Evolutionary conservation across 2,113 vertebrate species (phyloP).

Genomic region (Octodon degus): DNA sequence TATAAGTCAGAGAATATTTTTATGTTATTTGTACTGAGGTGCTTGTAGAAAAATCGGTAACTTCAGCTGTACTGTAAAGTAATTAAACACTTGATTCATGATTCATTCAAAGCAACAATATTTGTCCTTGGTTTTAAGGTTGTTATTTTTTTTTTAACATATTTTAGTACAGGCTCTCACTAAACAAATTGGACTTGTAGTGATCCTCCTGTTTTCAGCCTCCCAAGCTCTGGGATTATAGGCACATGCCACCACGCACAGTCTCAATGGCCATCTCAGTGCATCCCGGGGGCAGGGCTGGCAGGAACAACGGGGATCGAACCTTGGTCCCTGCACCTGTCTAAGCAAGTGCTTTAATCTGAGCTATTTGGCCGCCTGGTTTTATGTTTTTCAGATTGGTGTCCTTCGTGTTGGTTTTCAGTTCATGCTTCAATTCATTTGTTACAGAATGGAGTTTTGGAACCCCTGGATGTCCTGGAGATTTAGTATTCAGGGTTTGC

Average conservation of each 20-base stretch:
- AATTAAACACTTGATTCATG: conserved; percentile 59
- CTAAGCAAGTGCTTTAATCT: too few species aligned
- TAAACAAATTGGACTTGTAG: too few species aligned
- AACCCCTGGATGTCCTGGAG: conserved; percentile 14
- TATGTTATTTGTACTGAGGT: conserved; percentile 48
- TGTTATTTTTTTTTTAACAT: too few species aligned
- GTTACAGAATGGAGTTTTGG: conserved; percentile 26
- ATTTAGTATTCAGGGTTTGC: conserved; percentile 33
- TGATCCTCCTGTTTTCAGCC: too few species aligned
- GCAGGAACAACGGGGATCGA: too few species aligned
- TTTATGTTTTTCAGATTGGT: conserved; percentile 60
- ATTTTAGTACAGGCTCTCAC: too few species aligned
- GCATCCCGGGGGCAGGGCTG: too few species aligned
- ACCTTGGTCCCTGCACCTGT: too few species aligned
- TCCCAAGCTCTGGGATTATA: too few species aligned
- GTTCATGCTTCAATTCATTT: neutral
- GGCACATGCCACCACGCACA: too few species aligned
- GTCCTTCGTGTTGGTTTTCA: conserved; percentile 56
- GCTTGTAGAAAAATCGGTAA: conserved; percentile 56
- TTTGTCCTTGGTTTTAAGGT: conserved; percentile 58
- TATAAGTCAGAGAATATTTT: conserved; percentile 40
- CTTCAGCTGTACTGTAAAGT: conserved; percentile 42
- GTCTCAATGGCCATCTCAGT: too few species aligned
- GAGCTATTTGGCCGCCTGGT: neutral
- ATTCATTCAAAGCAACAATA: conserved; percentile 61